These are phyloP conservation scores for Meganola albula DNA, from an alignment of 2,888 invertebrate genomes.

Conservation along the genomic window DNA sequence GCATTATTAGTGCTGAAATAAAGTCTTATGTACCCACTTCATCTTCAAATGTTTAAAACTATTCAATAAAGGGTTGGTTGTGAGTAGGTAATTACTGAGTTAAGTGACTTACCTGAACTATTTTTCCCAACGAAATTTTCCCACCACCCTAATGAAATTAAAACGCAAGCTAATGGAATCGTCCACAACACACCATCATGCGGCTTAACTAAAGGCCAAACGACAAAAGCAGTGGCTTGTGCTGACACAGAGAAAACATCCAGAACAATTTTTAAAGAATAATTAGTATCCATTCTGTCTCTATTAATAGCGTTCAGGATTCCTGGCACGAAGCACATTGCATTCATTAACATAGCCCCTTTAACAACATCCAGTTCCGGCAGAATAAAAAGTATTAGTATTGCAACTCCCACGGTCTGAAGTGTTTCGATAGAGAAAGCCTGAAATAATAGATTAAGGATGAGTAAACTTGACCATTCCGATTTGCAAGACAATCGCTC, in stretches of 20 bases:
- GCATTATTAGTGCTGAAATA: slow-evolving; percentile 27
- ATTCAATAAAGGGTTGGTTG: too few relatives aligned
- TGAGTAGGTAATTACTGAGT: too few relatives aligned
- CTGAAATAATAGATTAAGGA: slow-evolving; percentile 54
- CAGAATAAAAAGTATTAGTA: slow-evolving; percentile 85
- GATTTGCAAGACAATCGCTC: too few relatives aligned
- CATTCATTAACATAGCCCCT: slow-evolving; percentile 90
- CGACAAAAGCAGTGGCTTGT: slow-evolving; percentile 82
- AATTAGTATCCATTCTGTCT: slow-evolving; percentile 49
- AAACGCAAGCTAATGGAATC: slow-evolving; percentile 80
- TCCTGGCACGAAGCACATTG: slow-evolving; percentile 89
- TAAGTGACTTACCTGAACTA: slow-evolving; percentile 44
- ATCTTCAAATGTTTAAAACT: too few relatives aligned
- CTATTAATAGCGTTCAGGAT: slow-evolving; percentile 79
- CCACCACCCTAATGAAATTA: slow-evolving; percentile 90
- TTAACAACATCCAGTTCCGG: slow-evolving; percentile 89
- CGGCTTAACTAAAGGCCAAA: slow-evolving; percentile 81
- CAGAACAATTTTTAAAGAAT: slow-evolving; percentile 56
- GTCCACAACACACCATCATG: slow-evolving; percentile 75
- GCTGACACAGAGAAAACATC: slow-evolving; percentile 80
- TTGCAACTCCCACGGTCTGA: slow-evolving; percentile 86
- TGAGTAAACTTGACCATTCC: too few relatives aligned
- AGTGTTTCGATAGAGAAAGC: slow-evolving; percentile 85
- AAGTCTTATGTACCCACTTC: too few relatives aligned
- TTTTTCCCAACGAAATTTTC: slow-evolving; percentile 82